These are phyloP conservation scores for Smittia sp. DNA, from an alignment of 2,888 invertebrate genomes.

Conservation along the genomic window DNA sequence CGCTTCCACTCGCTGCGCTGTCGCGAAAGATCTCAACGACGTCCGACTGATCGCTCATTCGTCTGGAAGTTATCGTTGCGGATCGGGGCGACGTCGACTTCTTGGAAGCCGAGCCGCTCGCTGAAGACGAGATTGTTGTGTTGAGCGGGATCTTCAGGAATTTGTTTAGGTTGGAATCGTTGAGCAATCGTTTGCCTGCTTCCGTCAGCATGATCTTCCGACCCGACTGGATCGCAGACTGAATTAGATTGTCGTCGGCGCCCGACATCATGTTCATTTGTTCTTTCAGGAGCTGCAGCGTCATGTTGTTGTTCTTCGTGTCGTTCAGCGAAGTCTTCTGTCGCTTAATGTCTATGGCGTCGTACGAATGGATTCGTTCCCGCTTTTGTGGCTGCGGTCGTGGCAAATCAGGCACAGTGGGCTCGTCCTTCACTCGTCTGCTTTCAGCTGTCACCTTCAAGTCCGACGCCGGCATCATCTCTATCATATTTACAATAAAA, in stretches of 20 bases:
- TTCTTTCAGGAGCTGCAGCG: constrained; percentile 69
- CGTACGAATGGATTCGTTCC: constrained; percentile 20
- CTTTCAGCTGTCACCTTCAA: neutral
- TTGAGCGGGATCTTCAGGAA: constrained; percentile 37
- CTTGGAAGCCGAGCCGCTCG: neutral
- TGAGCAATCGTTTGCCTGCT: constrained; percentile 72
- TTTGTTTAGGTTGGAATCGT: constrained; percentile 49
- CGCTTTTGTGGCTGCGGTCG: neutral
- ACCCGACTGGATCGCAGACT: constrained; percentile 79
- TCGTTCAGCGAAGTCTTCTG: constrained; percentile 9
- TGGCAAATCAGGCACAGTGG: neutral
- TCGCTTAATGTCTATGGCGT: constrained; percentile 41
- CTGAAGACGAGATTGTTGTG: constrained; percentile 33
- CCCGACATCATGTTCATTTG: constrained; percentile 87
- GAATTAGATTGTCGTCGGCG: constrained; percentile 66
- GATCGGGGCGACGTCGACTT: constrained; percentile 14
- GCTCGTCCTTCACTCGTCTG: neutral
- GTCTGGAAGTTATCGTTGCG: neutral
- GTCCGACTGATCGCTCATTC: constrained; percentile 2
- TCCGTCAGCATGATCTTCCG: constrained; percentile 83
- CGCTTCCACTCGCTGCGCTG: neutral
- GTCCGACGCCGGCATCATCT: constrained; percentile 9
- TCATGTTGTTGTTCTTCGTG: constrained; percentile 51
- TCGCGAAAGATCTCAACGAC: constrained; percentile 13
- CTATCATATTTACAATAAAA: constrained; percentile 28